These are phyloP conservation scores for Galeopterus variegatus DNA, from an alignment of 2,113 vertebrate species.

Conservation along the genomic window DNA sequence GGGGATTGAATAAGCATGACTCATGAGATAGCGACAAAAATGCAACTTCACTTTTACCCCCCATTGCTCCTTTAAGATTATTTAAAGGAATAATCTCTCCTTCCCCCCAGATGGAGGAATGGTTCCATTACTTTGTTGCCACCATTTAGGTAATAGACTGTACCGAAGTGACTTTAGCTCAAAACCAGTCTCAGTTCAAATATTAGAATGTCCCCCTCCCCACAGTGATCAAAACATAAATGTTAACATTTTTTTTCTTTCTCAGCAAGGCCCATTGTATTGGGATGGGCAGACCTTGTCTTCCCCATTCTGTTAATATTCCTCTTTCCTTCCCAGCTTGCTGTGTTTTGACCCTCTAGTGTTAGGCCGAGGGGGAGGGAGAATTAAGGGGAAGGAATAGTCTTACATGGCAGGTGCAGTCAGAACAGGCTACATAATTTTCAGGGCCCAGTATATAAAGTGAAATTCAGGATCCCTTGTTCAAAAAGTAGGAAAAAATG, in stretches of 20 bases:
- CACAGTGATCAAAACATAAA: slow-evolving; percentile 23
- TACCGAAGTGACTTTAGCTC: background rate
- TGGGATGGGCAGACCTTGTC: background rate
- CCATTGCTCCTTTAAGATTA: slow-evolving; percentile 27
- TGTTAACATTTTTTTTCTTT: background rate
- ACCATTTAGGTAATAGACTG: background rate
- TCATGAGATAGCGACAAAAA: slow-evolving; percentile 52
- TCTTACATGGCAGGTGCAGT: background rate
- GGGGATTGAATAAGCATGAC: background rate
- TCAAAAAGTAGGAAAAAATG: background rate
- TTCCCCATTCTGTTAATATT: background rate
- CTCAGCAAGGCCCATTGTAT: background rate
- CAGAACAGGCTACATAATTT: background rate
- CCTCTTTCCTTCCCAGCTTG: background rate
- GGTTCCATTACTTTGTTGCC: background rate
- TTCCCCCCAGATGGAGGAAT: background rate
- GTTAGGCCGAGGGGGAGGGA: background rate
- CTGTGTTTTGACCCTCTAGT: background rate
- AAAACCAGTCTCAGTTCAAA: background rate
- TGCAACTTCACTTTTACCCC: background rate
- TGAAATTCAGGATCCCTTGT: background rate
- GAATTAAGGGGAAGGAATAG: background rate
- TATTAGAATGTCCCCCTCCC: background rate
- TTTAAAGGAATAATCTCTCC: background rate
- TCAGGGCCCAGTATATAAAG: background rate